Evolutionary conservation across 2,888 invertebrate genomes (phyloP), one percentile per base, ranked within the genome.

Genomic region (Drosophila birchii): DNA sequence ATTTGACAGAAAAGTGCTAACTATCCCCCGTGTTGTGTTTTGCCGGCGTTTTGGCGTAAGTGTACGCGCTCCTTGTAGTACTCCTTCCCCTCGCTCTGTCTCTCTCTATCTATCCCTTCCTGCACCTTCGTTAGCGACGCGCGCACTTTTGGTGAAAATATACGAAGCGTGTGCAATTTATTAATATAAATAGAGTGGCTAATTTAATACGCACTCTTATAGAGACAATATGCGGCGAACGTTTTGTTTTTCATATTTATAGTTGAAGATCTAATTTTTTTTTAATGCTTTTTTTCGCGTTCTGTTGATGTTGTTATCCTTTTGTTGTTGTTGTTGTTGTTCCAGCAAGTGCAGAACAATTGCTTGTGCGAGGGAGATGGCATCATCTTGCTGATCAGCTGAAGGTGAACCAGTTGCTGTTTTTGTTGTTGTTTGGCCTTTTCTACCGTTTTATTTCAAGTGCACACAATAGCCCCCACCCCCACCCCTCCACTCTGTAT

Each of bases 361-460:
- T 45, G 59, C 47, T 72, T 54, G 29, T 26, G 20, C 16, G 32
- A 39, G 72, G n/a, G 45, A 20, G 45, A 45, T 9, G 45, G 53
- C 45, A 29, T 7, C 29, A 47, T 41, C 45, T 23, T 29, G 11
- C 29, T 38, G 61, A 47, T 72, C 71, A 61, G 70, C 70, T 73
- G 73, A 63, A 74, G 74, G 71, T 74, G 51, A 73, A 63, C 71
- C 64, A 64, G 70, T 76, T 60, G 53, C 60, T 78, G 57, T 63
- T 34, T 23, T 43, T 55, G n/a, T 39, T 47, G n/a, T 39, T 47
- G n/a, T 45, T n/a, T 53, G 36, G 51, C 51, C 51, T 34, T 18
- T 56, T 41, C 43, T 60, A 61, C 41, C 54, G 58, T 63, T 71
- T 77, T 63, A 87, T 67, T 78, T 81, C 85, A 82, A 84, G 81